These are phyloP conservation scores for Cyanistes caeruleus DNA, from an alignment of 2,113 vertebrate genomes.

Conservation along the genomic window DNA sequence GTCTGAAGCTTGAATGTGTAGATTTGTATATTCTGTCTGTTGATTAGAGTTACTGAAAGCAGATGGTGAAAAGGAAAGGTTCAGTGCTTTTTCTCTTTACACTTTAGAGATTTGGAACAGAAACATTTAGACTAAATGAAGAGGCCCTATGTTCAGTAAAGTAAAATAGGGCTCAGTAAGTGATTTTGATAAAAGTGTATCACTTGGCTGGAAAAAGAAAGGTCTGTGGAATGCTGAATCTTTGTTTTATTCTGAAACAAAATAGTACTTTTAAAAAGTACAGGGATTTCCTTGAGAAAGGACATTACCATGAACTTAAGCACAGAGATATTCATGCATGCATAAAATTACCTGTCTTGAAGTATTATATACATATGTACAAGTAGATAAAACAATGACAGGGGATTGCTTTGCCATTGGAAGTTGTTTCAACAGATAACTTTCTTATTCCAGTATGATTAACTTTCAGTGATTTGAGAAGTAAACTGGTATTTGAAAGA, in stretches of 20 bases:
- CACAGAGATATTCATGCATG: background rate
- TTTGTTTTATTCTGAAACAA: background rate
- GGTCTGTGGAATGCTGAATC: background rate
- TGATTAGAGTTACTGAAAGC: background rate
- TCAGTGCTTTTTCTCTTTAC: background rate
- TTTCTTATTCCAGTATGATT: background rate
- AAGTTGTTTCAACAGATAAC: background rate
- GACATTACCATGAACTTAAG: background rate
- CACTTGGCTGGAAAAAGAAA: background rate
- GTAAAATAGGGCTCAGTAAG: background rate
- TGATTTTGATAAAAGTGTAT: background rate
- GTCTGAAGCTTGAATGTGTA: background rate
- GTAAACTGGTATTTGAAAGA: background rate
- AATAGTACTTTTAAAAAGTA: background rate
- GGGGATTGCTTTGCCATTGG: background rate
- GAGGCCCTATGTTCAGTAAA: background rate
- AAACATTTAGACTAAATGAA: background rate
- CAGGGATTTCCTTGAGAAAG: background rate
- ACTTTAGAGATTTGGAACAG: background rate
- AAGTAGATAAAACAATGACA: background rate
- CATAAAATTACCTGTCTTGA: background rate
- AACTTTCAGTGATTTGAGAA: background rate
- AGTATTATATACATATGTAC: background rate
- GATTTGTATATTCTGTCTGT: background rate
- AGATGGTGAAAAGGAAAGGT: background rate